Conservation (phyloP, 2,888 invertebrate species). For the Hirtodrosophila confusa region DNA sequence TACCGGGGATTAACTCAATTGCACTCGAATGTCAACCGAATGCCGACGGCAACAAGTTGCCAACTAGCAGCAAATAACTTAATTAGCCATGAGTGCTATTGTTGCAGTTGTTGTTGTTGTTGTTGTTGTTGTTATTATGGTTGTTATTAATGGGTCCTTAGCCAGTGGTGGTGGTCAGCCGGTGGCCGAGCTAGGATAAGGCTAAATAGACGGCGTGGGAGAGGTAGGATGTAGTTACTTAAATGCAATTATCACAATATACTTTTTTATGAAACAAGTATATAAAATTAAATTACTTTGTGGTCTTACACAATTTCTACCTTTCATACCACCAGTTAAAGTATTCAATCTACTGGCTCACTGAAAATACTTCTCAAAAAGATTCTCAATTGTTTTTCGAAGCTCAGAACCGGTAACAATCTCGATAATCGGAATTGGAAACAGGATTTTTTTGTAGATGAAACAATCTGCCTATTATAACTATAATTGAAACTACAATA, state of each 20-base stretch:
- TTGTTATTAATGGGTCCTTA: constrained; percentile 45
- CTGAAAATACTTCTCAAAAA: too few relatives aligned
- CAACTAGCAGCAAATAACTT: constrained; percentile 71
- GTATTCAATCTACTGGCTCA: too few relatives aligned
- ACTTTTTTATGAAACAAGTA: too few relatives aligned
- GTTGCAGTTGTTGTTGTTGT: constrained; percentile 18
- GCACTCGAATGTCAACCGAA: constrained; percentile 75
- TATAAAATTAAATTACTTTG: too few relatives aligned
- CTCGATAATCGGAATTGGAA: too few relatives aligned
- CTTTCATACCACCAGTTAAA: too few relatives aligned
- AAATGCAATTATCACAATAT: background rate
- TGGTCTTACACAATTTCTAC: too few relatives aligned
- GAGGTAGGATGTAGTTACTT: background rate
- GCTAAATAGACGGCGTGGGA: constrained; percentile 6
- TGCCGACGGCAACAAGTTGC: constrained; percentile 70
- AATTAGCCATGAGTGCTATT: constrained; percentile 66
- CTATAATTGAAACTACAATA: too few relatives aligned
- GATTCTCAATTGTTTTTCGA: too few relatives aligned
- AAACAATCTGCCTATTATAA: too few relatives aligned
- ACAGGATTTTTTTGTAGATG: too few relatives aligned
- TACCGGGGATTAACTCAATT: constrained; percentile 77
- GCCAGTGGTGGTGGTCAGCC: constrained; percentile 18
- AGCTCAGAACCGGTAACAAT: too few relatives aligned
- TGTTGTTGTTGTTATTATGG: constrained; percentile 19
- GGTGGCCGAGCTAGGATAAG: constrained; percentile 2